A percentile compares a stretch with the other conserved stretches of the same genome.
phyloP scores from a whole-genome alignment of 2,797 vertebrate genomes.

The Heliangelus exortis region DNA sequence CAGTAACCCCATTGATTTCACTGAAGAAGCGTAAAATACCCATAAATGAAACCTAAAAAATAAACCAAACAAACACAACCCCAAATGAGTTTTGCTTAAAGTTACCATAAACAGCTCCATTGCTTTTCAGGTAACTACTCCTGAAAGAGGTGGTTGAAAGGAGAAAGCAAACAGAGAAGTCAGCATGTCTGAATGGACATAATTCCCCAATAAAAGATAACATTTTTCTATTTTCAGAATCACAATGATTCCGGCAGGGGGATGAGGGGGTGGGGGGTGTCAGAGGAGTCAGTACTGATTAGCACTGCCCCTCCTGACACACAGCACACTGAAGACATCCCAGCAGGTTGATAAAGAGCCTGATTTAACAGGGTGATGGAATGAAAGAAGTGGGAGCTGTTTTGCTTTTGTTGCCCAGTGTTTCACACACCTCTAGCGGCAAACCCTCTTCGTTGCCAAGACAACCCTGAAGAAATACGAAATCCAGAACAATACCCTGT shows the following conservation, averaged over 20 bases:
- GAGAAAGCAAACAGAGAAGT: neutral
- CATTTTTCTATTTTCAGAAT: neutral
- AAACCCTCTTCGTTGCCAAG: constrained; percentile 69
- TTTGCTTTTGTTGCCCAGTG: constrained; percentile 55
- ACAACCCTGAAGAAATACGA: constrained; percentile 58
- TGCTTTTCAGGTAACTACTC: neutral
- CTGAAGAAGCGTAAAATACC: neutral
- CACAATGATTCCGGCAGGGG: neutral
- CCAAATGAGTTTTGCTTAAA: neutral
- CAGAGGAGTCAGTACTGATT: neutral
- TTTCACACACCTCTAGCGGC: constrained; percentile 66
- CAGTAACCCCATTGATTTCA: neutral
- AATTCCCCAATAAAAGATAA: neutral
- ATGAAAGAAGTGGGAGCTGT: constrained; percentile 21
- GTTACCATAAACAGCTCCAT: neutral
- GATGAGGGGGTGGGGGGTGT: no score
- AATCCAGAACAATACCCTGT: constrained; percentile 64
- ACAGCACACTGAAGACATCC: neutral
- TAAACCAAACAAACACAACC: no score
- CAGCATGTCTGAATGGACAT: neutral
- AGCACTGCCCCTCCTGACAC: neutral
- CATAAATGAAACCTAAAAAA: neutral
- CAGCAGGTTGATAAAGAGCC: neutral
- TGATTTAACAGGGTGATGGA: constrained; percentile 18
- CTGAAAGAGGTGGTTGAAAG: neutral